These are phyloP conservation scores for Typhlichthys subterraneus DNA, from an alignment of 2,797 vertebrate species.

Conservation along the genomic window DNA sequence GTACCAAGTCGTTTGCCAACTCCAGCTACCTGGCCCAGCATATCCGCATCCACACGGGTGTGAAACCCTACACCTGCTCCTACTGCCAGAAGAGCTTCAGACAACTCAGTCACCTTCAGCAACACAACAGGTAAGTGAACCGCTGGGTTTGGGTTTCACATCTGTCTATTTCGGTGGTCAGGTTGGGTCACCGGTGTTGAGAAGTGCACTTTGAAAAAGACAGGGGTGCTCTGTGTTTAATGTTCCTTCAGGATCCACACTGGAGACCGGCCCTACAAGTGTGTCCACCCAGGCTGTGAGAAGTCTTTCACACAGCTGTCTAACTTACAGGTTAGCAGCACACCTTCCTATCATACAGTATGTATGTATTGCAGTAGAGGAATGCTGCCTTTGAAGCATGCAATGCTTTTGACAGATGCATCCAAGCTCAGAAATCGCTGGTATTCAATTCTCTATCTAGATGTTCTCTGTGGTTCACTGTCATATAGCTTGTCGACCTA, in stretches of 20 bases:
- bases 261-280: slow-evolving; percentile 97
- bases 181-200: slow-evolving; percentile 20
- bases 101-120: slow-evolving; percentile 99
- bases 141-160: slow-evolving; percentile 49
- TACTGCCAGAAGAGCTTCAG: slow-evolving; percentile 97
- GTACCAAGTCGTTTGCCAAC: slow-evolving; percentile 98
- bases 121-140: slow-evolving; percentile 92
- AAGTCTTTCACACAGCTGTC: slow-evolving; percentile 98
- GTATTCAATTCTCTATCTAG: too few relatives aligned
- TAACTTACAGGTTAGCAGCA: slow-evolving; percentile 90
- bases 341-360: background rate
- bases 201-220: slow-evolving; percentile 5
- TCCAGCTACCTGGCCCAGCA: slow-evolving; percentile 98
- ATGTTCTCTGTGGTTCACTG: too few relatives aligned
- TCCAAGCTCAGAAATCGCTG: too few relatives aligned
- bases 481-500: too few relatives aligned
- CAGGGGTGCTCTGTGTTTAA: slow-evolving; percentile 10
- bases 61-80: slow-evolving; percentile 95
- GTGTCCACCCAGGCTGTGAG: slow-evolving; percentile 93
- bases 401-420: too few relatives aligned
- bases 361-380: too few relatives aligned
- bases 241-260: slow-evolving; percentile 90
- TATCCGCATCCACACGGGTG: slow-evolving; percentile 96
- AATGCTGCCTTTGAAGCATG: too few relatives aligned
- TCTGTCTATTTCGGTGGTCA: slow-evolving; percentile 10